Base-by-base conservation (phyloP, 2,113 vertebrate species). In the Lepus timidus region DNA sequence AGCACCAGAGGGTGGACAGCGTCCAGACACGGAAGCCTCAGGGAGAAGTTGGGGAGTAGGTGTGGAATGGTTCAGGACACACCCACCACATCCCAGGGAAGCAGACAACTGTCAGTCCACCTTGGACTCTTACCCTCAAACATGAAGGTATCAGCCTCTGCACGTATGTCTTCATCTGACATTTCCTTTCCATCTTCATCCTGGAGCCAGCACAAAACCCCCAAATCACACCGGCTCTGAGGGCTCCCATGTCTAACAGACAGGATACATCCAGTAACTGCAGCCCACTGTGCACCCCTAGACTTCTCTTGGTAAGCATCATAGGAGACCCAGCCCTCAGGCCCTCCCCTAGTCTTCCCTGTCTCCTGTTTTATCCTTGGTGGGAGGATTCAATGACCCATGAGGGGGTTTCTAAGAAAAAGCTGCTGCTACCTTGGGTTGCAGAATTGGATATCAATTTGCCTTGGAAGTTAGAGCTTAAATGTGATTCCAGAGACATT, bases 111-210 rank as follows among this genome's bases (percentile, higher is more conserved):
- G 9, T 0, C 11, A n/a, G 4, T 13, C 19, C 44, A 65, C 76
- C 25, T 9, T n/a, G n/a, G 17, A 39, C 22, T 1, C 97, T 98
- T 94, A 99, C 99, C 99, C 94, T 96, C 99, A n/a, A 99, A 99
- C 99, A 99, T 99, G 97, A 99, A 99, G 31, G 99, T 99, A 93
- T 99, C 98, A 0, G 98, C 99, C 58, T 99, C 99, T 0, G 98
- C 99, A 68, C 98, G 90, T 9, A 99, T 98, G 81, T 99, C 99
- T 84, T 99, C 98, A 0, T 99, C 98, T 0, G 99, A 98, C 3
- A 99, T 79, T 1, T 96, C 90, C 1, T 96, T 97, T 65, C 99
- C 99, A 0, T 99, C 97, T 93, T 99, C 98, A 55, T 99, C 99
- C 99, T 99, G 97, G 5, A 67, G 22, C 91, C n/a, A 84, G 75